These are phyloP conservation scores for Andrena haemorrhoa DNA, from an alignment of 2,888 invertebrate species.

Conservation along the genomic window DNA sequence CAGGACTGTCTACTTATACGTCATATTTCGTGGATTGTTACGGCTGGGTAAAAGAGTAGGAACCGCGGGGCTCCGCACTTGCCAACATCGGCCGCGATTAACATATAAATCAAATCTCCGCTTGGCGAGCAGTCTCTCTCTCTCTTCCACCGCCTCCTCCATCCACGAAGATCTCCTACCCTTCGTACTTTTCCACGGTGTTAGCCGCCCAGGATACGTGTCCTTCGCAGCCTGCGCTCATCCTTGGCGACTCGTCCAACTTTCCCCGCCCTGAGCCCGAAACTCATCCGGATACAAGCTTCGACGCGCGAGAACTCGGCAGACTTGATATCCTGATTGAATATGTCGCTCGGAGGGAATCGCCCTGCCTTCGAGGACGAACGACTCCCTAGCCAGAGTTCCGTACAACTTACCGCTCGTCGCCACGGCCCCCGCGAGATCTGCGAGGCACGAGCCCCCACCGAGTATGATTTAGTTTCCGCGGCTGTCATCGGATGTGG, in stretches of 20 bases:
- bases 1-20: constrained; percentile 67
- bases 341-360: constrained; percentile 38
- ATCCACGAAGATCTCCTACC: neutral
- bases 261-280: constrained; percentile 45
- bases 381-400: constrained; percentile 16
- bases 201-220: constrained; percentile 65
- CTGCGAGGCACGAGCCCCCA: no score
- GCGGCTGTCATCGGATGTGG: neutral
- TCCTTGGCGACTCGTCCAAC: constrained; percentile 41
- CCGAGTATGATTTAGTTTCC: constrained; percentile 15
- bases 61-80: constrained; percentile 66
- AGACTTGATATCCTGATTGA: constrained; percentile 44
- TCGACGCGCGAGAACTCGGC: constrained; percentile 25
- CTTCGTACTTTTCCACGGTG: constrained; percentile 28
- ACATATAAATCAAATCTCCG: constrained; percentile 83
- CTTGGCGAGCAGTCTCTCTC: constrained; percentile 56
- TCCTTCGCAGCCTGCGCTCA: constrained; percentile 50
- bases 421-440: neutral
- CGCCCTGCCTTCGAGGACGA: constrained; percentile 5
- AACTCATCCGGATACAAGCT: constrained; percentile 39
- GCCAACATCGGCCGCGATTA: constrained; percentile 78
- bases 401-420: neutral
- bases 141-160: constrained; percentile 37
- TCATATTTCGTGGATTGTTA: constrained; percentile 71
- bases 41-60: constrained; percentile 55